phyloP scores from a whole-genome alignment of 2,797 vertebrate genomes.

The Chiloscyllium punctatum region DNA sequence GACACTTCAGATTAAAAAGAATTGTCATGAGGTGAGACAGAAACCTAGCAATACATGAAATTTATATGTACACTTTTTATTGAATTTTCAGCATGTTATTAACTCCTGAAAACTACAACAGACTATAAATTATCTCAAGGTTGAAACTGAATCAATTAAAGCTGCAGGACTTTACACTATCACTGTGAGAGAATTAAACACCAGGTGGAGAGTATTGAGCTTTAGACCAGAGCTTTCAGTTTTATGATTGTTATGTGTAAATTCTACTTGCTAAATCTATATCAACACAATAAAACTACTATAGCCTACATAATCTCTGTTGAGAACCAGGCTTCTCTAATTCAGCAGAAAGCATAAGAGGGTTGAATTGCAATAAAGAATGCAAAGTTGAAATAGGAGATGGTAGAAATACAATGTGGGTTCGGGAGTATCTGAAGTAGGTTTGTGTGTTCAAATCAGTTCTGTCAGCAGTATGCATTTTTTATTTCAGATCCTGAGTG shows the following conservation, averaged over 20 bases:
- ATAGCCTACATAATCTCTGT: neutral
- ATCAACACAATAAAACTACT: neutral
- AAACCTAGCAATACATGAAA: conserved; percentile 4
- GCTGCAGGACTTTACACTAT: neutral
- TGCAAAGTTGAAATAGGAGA: neutral
- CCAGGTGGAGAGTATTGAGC: neutral
- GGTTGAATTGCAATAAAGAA: neutral
- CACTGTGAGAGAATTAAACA: conserved; percentile 14
- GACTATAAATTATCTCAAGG: conserved; percentile 13
- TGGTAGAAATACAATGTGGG: neutral
- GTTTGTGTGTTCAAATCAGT: neutral
- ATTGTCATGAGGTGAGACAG: conserved; percentile 11
- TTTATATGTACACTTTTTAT: neutral
- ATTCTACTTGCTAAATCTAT: neutral
- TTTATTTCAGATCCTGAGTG: neutral
- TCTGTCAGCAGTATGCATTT: neutral
- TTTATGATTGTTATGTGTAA: neutral
- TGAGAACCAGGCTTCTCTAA: neutral
- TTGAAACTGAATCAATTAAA: conserved; percentile 31
- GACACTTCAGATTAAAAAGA: conserved; percentile 25
- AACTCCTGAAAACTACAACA: neutral
- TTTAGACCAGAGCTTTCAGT: neutral
- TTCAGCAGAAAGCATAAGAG: neutral
- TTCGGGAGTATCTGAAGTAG: neutral
- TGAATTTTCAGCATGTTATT: conserved; percentile 29